Conservation (phyloP, 1,140 invertebrate genomes). For the Pomacea maculata region DNA sequence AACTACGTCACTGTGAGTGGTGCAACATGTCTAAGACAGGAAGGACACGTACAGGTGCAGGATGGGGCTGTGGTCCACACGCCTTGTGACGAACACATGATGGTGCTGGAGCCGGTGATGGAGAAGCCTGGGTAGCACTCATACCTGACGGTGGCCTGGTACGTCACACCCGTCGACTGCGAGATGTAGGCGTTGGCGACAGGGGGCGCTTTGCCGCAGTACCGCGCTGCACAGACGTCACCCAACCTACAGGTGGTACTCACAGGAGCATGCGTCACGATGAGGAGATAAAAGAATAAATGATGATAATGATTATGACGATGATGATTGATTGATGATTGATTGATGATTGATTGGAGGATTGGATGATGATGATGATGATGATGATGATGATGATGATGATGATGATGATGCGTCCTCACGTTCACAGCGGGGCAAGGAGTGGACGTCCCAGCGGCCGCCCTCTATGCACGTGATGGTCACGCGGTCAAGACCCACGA, state of each 20-base stretch:
- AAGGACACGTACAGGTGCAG: constrained; percentile 35
- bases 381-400: too few relatives aligned
- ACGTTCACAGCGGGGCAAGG: constrained; percentile 35
- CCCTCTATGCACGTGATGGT: constrained; percentile 24
- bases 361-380: too few relatives aligned
- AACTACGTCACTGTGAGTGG: too few relatives aligned
- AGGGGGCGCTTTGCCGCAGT: constrained; percentile 26
- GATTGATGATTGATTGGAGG: too few relatives aligned
- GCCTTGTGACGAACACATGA: constrained; percentile 33
- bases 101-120: constrained; percentile 14
- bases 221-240: constrained; percentile 20
- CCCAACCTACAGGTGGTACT: not conserved
- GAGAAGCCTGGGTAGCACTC: constrained; percentile 44
- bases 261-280: not conserved
- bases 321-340: not conserved
- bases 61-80: constrained; percentile 33
- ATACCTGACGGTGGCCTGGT: constrained; percentile 28
- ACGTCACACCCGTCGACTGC: constrained; percentile 20
- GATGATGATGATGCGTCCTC: constrained; percentile 11
- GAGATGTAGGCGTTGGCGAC: constrained; percentile 29
- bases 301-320: not conserved
- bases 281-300: too few relatives aligned
- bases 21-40: too few relatives aligned
- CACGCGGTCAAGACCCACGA: not conserved
- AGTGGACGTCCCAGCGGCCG: constrained; percentile 32